Base-by-base conservation (phyloP, 2,113 vertebrate species). In the Tichodroma muraria region DNA sequence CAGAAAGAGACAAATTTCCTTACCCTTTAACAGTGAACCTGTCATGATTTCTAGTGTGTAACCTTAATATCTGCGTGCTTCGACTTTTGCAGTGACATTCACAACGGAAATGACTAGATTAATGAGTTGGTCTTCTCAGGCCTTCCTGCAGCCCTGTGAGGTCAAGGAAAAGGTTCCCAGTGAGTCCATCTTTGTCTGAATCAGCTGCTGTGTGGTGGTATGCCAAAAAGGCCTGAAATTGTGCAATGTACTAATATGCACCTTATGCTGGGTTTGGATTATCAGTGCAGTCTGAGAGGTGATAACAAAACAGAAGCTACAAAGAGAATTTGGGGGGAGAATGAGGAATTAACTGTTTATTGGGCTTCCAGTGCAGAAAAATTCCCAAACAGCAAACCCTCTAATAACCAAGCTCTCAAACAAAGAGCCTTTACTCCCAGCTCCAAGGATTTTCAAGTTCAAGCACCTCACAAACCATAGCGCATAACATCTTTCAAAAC, bases 401-500 rank as follows among this genome's bases (percentile, higher is more conserved):
- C 61, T 45, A 85, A 78, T 7, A 66, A 60, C 23, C 8, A 44
- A 85, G 31, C 23, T 31, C 38, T 84, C 24, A 52, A 81, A 35
- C 28, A 38, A 85, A 90, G 85, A 86, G 13, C 44, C 27, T 83
- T 80, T 40, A n/a, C 28, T 30, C 33, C 44, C 24, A 54, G 2
- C 15, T 52, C 8, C 63, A 56, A 45, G 21, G 31, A 90, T 81
- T 78, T 76, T 71, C 56, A 68, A 91, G 88, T 90, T 89, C 42
- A 76, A 88, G 64, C 81, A 87, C 91, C 88, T 94, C 83, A 61
- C 75, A 71, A 90, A 73, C 76, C 50, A 89, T 63, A 85, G 64
- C 3, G 44, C 23, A 52, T 37, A 83, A 77, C 66, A 60, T 89
- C 80, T 94, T 95, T 87, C 92, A 88, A 94, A 96, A 90, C 66